A percentile compares a stretch with the other conserved stretches of the same genome.
Conservation (phyloP, 2,888 invertebrate genomes). For the Hemistola chrysoprasaria region DNA sequence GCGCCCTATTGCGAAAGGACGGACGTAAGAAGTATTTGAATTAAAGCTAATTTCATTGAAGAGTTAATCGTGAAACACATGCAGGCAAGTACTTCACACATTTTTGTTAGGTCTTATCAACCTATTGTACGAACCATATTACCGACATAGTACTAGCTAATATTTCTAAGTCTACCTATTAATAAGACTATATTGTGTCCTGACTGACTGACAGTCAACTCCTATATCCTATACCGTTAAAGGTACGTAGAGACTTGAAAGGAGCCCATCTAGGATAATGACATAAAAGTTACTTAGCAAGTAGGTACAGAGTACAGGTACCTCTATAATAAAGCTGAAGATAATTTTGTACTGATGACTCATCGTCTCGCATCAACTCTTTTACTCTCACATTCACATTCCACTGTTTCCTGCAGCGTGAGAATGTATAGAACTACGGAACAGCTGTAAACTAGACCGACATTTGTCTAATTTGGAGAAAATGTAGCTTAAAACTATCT, state of each 20-base stretch:
- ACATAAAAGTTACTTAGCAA: too few relatives aligned
- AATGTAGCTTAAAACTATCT: too few relatives aligned
- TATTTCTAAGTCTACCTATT: too few relatives aligned
- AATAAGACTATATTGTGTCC: too few relatives aligned
- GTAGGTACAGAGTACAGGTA: too few relatives aligned
- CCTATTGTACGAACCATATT: not conserved
- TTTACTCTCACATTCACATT: slow-evolving; percentile 12
- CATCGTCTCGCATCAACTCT: slow-evolving; percentile 13
- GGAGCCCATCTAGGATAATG: too few relatives aligned
- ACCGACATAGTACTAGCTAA: too few relatives aligned
- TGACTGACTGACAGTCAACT: too few relatives aligned
- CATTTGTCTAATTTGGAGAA: not conserved
- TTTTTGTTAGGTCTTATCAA: slow-evolving; percentile 19
- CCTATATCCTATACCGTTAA: too few relatives aligned
- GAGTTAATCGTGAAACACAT: slow-evolving; percentile 22
- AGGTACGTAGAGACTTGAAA: too few relatives aligned
- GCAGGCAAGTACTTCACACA: too few relatives aligned
- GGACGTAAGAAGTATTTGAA: slow-evolving; percentile 6
- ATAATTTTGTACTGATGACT: slow-evolving; percentile 4
- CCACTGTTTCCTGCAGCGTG: slow-evolving; percentile 8
- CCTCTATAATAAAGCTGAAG: too few relatives aligned
- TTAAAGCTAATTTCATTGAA: slow-evolving; percentile 30
- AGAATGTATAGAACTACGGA: slow-evolving; percentile 1
- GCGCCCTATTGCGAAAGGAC: slow-evolving; percentile 6
- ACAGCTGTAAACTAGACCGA: slow-evolving; percentile 5